Conservation (phyloP, 2,797 vertebrate genomes). For the Chiroxiphia lanceolata region DNA sequence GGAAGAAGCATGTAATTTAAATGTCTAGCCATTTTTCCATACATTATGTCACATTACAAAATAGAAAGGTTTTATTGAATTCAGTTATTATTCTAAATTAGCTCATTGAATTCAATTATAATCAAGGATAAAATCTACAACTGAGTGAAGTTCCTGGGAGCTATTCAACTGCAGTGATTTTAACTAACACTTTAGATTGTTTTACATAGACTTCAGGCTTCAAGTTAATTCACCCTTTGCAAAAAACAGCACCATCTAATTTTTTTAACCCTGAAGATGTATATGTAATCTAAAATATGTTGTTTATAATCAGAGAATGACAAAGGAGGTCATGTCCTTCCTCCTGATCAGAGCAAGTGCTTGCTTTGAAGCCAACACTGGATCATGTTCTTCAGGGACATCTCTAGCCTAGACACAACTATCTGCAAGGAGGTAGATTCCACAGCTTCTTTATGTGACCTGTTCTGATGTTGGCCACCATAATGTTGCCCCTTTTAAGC, state of each 20-base stretch:
- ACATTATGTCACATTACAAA: slow-evolving; percentile 10
- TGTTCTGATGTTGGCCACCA: background rate
- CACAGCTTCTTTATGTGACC: background rate
- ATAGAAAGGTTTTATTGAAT: slow-evolving; percentile 10
- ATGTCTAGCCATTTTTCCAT: background rate
- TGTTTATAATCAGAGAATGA: background rate
- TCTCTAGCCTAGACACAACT: background rate
- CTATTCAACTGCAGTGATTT: background rate
- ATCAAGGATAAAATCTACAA: background rate
- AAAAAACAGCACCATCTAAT: background rate
- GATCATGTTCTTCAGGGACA: background rate
- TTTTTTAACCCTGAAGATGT: background rate
- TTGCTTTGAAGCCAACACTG: background rate
- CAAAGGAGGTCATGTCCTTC: background rate
- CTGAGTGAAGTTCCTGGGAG: background rate
- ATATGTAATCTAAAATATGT: background rate
- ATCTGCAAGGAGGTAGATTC: background rate
- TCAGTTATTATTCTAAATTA: slow-evolving; percentile 24
- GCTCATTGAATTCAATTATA: background rate
- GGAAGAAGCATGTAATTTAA: slow-evolving; percentile 9
- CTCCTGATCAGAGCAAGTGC: background rate
- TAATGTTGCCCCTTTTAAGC: background rate
- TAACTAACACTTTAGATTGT: background rate
- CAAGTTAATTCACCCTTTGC: background rate
- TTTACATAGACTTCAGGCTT: background rate